A percentile compares a stretch with the other conserved stretches of the same genome.
Conservation (phyloP, 2,797 vertebrate species). For the Catostomus latipinnis region DNA sequence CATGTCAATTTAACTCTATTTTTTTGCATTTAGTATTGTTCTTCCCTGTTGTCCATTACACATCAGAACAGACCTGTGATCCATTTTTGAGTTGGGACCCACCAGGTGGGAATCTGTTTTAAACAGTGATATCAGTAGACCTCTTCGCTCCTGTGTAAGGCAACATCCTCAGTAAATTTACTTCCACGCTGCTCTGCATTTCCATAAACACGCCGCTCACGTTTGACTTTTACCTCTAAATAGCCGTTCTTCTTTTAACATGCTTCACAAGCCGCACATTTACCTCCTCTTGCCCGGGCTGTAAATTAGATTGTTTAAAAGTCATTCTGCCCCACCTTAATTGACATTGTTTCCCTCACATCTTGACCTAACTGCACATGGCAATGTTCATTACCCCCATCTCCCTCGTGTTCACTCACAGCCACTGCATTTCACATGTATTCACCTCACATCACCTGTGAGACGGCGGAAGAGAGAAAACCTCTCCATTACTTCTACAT, state of each 20-base stretch:
- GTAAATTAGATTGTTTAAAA: constrained; percentile 86
- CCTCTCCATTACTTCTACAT: constrained; percentile 70
- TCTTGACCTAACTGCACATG: constrained; percentile 82
- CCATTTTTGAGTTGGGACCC: no score
- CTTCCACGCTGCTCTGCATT: constrained; percentile 25
- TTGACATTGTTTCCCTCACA: constrained; percentile 82
- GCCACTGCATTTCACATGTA: constrained; percentile 69
- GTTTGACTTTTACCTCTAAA: constrained; percentile 76
- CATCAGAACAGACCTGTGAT: no score
- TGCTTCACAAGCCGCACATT: constrained; percentile 76
- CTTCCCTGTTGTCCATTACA: no score
- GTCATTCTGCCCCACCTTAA: constrained; percentile 81
- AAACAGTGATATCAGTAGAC: background rate
- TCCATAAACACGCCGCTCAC: constrained; percentile 50
- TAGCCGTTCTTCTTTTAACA: constrained; percentile 73
- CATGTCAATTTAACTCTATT: no score
- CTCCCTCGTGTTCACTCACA: constrained; percentile 51
- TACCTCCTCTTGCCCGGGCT: constrained; percentile 74
- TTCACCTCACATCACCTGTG: constrained; percentile 71
- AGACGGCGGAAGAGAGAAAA: constrained; percentile 30
- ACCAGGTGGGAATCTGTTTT: no score
- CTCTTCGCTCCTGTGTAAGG: constrained; percentile 3
- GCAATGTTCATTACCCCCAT: constrained; percentile 64
- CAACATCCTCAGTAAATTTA: constrained; percentile 13
- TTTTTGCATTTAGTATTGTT: no score